Evolutionary conservation across 2,113 vertebrate species (phyloP), one percentile per base, ranked within the genome.

Genomic region (Paracanthobrama guichenoti): DNA sequence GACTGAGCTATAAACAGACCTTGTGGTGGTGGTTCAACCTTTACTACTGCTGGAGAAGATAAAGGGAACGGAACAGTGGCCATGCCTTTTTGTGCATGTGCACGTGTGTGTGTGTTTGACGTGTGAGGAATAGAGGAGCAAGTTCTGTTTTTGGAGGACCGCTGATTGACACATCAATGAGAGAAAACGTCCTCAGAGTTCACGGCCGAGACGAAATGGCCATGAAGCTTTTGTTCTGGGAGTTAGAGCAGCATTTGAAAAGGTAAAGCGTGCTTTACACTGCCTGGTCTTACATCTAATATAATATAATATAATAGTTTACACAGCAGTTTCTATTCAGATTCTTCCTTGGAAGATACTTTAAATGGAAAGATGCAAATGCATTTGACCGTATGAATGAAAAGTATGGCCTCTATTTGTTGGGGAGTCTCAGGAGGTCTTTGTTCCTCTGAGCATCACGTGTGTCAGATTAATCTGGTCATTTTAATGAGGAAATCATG

Each of bases 181-280:
- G 93, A 93, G 93, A 89, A 88, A 88, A 81, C 55, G 87, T 92
- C 87, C 88, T 93, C 72, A 91, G 87, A 80, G 92, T 87, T 89
- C 88, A 89, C 78, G 90, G 91, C 90, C 89, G 90, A 89, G 89
- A 92, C 85, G 82, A 91, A 90, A 92, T 93, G 94, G 93, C 92
- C 80, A 93, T 97, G 94, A 95, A 97, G 94, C 93, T 96, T 87
- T 93, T 97, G 86, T 94, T 95, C 91, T 92, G 96, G 93, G 95
- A 97, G 74, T 91, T 97, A 93, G 94, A 97, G 86, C 93, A 94
- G 83, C 94, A 96, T 91, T 94, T 97, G 62, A 97, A 96, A 92
- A 97, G 96, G 96, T 97, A 96, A 94, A 79, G 50, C 16, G 44
- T 42, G 60, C 22, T 74, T 48, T 26, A 77, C 50, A 39, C 67